Evolutionary conservation across 2,888 invertebrate genomes (phyloP).

Genomic region (Meta bourneti): DNA sequence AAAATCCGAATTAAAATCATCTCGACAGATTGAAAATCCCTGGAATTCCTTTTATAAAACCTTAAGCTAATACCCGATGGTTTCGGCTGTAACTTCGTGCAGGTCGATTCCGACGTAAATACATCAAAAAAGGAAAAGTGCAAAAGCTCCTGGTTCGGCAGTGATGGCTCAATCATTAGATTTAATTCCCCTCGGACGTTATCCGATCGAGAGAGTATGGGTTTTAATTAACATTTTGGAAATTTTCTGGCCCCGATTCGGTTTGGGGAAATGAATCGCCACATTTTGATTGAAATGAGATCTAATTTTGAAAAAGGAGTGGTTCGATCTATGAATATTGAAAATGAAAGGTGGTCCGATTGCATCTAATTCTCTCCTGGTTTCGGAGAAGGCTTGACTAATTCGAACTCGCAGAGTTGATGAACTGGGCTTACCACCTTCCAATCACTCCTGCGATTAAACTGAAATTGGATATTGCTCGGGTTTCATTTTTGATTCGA

Average conservation of each 20-base stretch:
- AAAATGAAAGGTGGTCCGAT: neutral
- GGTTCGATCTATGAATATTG: neutral
- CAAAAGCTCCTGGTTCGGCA: neutral
- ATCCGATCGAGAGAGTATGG: conserved; percentile 11
- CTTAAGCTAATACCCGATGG: conserved; percentile 50
- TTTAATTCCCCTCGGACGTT: conserved; percentile 17
- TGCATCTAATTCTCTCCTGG: no score
- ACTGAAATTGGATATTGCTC: no score
- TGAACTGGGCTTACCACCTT: no score
- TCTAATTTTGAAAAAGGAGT: neutral
- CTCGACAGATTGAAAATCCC: conserved; percentile 35
- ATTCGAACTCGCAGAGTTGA: no score
- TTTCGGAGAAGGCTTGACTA: no score
- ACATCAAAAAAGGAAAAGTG: neutral
- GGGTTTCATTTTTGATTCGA: no score
- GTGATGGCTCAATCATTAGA: conserved; percentile 5
- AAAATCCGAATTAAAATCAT: conserved; percentile 50
- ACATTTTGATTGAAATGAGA: neutral
- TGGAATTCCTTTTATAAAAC: conserved; percentile 22
- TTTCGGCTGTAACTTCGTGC: neutral
- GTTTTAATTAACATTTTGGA: conserved; percentile 59
- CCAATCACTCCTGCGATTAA: no score
- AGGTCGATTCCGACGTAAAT: no score
- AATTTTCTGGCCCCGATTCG: neutral
- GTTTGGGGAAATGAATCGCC: neutral